Evolutionary conservation across 2,888 invertebrate species (phyloP).

Genomic region (Drosophila rubida): DNA sequence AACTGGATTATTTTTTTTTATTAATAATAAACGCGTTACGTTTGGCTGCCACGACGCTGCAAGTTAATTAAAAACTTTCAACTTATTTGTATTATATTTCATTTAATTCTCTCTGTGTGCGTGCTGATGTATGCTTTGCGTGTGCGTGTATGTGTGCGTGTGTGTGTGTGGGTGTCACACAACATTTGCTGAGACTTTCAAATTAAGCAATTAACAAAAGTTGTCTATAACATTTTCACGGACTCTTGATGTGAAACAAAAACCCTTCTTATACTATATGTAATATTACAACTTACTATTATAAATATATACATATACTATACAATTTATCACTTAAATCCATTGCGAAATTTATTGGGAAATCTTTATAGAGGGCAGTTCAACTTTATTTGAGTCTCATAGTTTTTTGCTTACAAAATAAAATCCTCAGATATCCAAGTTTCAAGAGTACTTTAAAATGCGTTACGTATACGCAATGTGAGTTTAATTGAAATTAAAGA

Average conservation of each 20-base stretch:
- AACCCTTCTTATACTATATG: conserved; percentile 27
- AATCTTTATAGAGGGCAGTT: no score
- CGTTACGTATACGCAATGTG: neutral
- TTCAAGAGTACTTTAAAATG: neutral
- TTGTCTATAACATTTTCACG: conserved; percentile 20
- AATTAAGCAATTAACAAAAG: conserved; percentile 41
- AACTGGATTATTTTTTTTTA: neutral
- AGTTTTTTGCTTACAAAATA: no score
- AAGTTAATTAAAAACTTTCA: conserved; percentile 3
- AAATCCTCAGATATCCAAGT: neutral
- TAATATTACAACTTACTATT: conserved; percentile 15
- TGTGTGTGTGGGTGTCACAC: neutral
- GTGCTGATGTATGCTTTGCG: neutral
- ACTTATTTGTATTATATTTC: conserved; percentile 13
- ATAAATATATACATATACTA: conserved; percentile 18
- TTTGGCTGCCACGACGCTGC: neutral
- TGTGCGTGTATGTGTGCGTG: neutral
- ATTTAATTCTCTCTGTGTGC: conserved; percentile 5
- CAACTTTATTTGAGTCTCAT: no score
- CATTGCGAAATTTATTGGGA: neutral
- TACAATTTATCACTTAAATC: neutral
- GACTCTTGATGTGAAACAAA: conserved; percentile 14
- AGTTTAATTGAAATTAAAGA: conserved; percentile 72
- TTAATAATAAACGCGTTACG: conserved; percentile 1
- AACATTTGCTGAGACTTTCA: conserved; percentile 23